Base-by-base conservation (phyloP, 2,113 vertebrate species). In the Damaliscus lunatus region DNA sequence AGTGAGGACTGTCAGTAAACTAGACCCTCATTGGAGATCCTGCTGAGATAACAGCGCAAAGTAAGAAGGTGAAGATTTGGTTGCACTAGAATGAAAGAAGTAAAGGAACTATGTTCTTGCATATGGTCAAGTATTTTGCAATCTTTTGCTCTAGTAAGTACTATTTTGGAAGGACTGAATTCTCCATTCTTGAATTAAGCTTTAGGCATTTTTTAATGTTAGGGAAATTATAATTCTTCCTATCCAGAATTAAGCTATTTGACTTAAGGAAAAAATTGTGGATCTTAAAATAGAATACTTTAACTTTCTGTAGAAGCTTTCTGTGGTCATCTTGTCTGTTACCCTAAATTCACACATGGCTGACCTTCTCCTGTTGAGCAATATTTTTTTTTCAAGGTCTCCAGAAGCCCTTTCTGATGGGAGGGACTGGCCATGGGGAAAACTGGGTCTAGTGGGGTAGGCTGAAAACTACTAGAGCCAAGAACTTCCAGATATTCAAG, bases 241-340 rank as follows among this genome's bases (percentile, higher is more conserved):
- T 91, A 78, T 81, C 6, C 27, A 96, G 17, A 95, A 96, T 96
- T 88, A 95, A 98, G 31, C 40, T 87, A 80, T 80, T 85, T 89
- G 81, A 48, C 15, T 78, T 67, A 50, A 3, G 8, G 7, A 7
- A 7, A 92, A 92, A 90, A 27, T 36, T 81, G 46, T 94, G 40
- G 40, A 60, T 92, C 31, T 88, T 92, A 94, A 94, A 90, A 96
- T 80, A 84, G 5, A 93, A 88, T 59, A 7, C 15, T 93, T 92
- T 92, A 90, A 43, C 16, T 90, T 95, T 89, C 88, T 94, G 84
- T 88, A 85, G 57, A 89, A 46, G 89, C 16, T 62, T 94, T 29
- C 21, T 95, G 23, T 6, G 74, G 13, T 95, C 11, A 82, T 84
- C 16, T 93, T 96, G 5, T 87, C 43, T 43, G 4, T 90, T 90